Base-by-base conservation (phyloP, 2,888 invertebrate genomes). In the Pogonocherus hispidulus region DNA sequence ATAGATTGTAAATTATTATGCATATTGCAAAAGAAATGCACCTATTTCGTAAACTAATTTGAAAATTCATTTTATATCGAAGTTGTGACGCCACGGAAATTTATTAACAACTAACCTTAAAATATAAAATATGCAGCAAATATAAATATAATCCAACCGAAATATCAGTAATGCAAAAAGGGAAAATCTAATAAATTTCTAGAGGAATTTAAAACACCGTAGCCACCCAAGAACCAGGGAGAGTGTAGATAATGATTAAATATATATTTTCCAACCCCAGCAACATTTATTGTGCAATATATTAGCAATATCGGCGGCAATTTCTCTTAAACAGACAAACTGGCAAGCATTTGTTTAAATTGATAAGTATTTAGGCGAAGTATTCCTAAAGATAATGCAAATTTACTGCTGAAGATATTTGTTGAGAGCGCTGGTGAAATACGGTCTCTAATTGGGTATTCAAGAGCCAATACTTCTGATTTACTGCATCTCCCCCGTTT, bases 361-460 rank as follows among this genome's bases (percentile, higher is more conserved):
- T 74, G 77, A 72, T 75, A 72, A 69, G 75, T 72, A 69, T 73
- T 76, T 71, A 75, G 71, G 70, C 73, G 70, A 71, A 74, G 57
- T 73, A 72, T 70, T 66, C 32, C 35, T 57, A 57, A 51, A 75
- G 79, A 79, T 79, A 78, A 78, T 74, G 71, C 56, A 66, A 78
- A 79, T 79, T 79, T 78, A 79, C 76, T 75, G 72, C 68, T 60
- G 67, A 62, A 69, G 75, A 76, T 76, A 71, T 75, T 72, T 74
- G 73, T 70, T 71, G 75, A 71, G 69, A 76, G 72, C 71, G 64
- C 47, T 65, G 60, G 72, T 78, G 74, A 79, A 78, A 78, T 78
- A 78, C 73, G 73, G 62, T 67, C 68, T 74, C 78, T 80, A 79
- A 80, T 80, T 80, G 78, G 76, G 77, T 78, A 78, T 80, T 79